A percentile compares a stretch with the other conserved stretches of the same genome.
phyloP scores from a whole-genome alignment of 2,888 invertebrate species.

The Cheilosia urbana region DNA sequence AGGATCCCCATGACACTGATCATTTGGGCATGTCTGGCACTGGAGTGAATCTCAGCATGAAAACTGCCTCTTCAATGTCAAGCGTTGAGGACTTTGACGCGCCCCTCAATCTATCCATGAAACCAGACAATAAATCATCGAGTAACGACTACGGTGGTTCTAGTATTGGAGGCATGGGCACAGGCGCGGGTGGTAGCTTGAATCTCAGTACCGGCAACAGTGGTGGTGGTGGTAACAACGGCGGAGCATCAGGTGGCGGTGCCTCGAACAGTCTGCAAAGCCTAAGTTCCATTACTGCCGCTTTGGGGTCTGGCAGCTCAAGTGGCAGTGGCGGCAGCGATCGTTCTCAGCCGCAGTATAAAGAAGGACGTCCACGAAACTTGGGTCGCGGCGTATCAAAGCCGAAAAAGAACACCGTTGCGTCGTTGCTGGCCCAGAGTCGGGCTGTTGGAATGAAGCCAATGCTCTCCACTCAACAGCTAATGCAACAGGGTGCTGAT shows the following conservation, averaged over 20 bases:
- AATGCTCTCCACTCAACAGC: constrained; percentile 89
- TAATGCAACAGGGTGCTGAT: constrained; percentile 84
- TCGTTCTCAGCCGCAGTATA: constrained; percentile 81
- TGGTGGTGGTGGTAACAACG: constrained; percentile 33
- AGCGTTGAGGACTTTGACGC: constrained; percentile 88
- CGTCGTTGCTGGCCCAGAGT: constrained; percentile 93
- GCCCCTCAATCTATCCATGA: constrained; percentile 92
- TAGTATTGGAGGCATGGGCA: constrained; percentile 33
- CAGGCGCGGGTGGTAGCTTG: constrained; percentile 51
- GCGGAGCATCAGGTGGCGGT: constrained; percentile 64
- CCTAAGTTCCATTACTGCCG: constrained; percentile 83
- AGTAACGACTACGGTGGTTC: constrained; percentile 77
- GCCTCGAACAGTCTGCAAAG: constrained; percentile 83
- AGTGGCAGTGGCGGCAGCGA: constrained; percentile 78
- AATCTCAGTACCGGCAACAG: constrained; percentile 56
- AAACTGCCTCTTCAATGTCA: constrained; percentile 82
- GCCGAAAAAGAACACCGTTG: constrained; percentile 96
- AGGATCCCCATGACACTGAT: constrained; percentile 81
- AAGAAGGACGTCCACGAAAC: constrained; percentile 93
- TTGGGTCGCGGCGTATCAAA: constrained; percentile 94
- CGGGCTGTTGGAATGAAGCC: constrained; percentile 92
- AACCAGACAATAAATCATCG: constrained; percentile 85
- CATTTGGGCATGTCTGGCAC: constrained; percentile 77
- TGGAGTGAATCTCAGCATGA: constrained; percentile 83
- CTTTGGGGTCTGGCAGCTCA: constrained; percentile 80